These are phyloP conservation scores for Rhyacophila evoluta DNA, from an alignment of 2,888 invertebrate species.

Conservation along the genomic window DNA sequence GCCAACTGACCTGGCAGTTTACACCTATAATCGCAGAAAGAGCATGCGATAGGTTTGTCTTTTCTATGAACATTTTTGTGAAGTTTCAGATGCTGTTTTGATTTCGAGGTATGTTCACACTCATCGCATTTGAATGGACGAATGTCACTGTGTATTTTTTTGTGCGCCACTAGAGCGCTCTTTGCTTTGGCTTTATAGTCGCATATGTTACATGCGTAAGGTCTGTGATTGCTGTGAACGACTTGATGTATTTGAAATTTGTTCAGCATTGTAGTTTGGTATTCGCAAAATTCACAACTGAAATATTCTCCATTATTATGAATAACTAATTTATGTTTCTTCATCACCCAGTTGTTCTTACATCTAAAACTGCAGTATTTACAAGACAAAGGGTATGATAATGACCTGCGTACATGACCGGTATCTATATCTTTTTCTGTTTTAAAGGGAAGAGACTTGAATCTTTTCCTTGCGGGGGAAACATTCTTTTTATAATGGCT, in stretches of 20 bases:
- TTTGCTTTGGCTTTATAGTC: background rate
- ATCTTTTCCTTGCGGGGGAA: no score
- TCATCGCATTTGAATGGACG: background rate
- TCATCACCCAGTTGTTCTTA: background rate
- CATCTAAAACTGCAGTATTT: background rate
- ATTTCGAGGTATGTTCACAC: background rate
- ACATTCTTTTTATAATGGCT: no score
- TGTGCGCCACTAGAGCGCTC: background rate
- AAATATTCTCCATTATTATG: background rate
- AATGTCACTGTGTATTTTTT: background rate
- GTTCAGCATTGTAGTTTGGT: background rate
- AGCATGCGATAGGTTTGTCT: background rate
- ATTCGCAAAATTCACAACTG: background rate
- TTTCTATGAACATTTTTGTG: background rate
- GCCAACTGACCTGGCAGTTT: background rate
- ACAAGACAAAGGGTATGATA: background rate
- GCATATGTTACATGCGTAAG: background rate
- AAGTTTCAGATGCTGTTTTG: background rate
- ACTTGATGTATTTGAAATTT: background rate
- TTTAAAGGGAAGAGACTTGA: no score
- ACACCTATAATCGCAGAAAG: background rate
- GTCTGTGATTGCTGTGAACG: background rate
- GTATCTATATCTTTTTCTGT: background rate
- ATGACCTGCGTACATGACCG: background rate
- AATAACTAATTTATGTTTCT: background rate